Base-by-base conservation (phyloP, 2,113 vertebrate species). In the Salvator merianae region DNA sequence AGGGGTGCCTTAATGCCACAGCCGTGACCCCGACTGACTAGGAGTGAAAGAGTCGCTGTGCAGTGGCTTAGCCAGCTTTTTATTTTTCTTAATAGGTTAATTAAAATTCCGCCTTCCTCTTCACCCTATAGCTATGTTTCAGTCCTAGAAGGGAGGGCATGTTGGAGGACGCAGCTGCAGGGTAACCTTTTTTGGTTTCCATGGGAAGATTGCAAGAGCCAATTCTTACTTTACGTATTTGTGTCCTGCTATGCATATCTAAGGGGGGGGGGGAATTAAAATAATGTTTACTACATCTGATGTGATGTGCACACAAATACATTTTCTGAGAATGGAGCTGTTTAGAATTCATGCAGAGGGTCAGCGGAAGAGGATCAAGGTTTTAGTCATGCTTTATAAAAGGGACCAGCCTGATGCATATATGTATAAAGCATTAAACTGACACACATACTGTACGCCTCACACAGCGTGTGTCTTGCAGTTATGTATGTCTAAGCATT, bases 51-150 rank as follows among this genome's bases (percentile, higher is more conserved):
- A 92, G 82, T 87, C 88, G 88, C 92, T 85, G 82, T 10, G 55
- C 88, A 91, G 43, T 92, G 92, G 87, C 87, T 89, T 89, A 65
- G 89, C 1, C 70, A 85, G 79, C 83, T 91, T 92, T 82, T 82
- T 74, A 63, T 82, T 84, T 84, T 83, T 88, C 89, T 53, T 38
- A 91, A 93, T 69, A 77, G 89, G 50, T 90, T 92, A 71, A 83
- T 93, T 93, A 86, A 91, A 92, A 94, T 93, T 94, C 92, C 88
- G 84, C 90, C 91, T 93, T 93, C 89, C 85, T 82, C 83, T 85
- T 85, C 83, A 88, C 79, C 83, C 90, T 90, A 68, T 86, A 84
- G 74, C 84, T 76, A 83, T 88, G 71, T 83, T 91, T 86, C 87
- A 87, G 71, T 38, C 55, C 93, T 91, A 73, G 84, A 84, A 92